Evolutionary conservation across 2,797 vertebrate genomes (phyloP).

Genomic region (Xiphorhynchus erythropygius): DNA sequence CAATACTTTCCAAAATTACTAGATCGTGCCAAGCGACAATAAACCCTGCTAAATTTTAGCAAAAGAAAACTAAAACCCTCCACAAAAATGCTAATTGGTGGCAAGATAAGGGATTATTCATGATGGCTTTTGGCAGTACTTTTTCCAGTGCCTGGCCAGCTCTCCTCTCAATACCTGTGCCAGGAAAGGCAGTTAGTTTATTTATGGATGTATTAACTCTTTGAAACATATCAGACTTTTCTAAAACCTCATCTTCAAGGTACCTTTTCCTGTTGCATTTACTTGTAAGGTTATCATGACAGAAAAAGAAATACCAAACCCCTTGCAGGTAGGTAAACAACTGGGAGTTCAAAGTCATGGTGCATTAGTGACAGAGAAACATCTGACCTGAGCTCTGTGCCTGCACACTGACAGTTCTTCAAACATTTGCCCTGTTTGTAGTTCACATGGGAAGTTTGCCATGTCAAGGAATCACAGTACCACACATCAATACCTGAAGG

Average conservation of each 20-base stretch:
- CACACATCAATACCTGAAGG: not conserved
- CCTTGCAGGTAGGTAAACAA: not conserved
- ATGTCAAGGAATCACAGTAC: not conserved
- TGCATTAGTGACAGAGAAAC: not conserved
- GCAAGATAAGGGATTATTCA: not conserved
- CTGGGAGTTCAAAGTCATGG: not conserved
- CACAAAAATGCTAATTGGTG: not conserved
- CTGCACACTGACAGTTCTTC: not conserved
- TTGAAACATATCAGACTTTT: not conserved
- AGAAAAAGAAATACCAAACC: not conserved
- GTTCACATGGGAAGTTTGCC: not conserved
- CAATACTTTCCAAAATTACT: not conserved
- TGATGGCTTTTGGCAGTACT: not conserved
- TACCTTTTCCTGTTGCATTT: not conserved
- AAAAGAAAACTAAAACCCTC: not conserved
- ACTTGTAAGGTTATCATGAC: not conserved
- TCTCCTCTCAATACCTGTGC: not conserved
- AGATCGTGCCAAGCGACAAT: not conserved
- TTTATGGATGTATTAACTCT: not conserved
- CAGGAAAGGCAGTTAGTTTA: not conserved
- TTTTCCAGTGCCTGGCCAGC: not conserved
- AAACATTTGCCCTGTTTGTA: not conserved
- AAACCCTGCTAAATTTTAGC: rapidly evolving
- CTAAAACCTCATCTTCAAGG: not conserved
- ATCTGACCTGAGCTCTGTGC: not conserved